Conservation (phyloP, 2,113 vertebrate genomes). For the Speoplatyrhinus poulsoni region DNA sequence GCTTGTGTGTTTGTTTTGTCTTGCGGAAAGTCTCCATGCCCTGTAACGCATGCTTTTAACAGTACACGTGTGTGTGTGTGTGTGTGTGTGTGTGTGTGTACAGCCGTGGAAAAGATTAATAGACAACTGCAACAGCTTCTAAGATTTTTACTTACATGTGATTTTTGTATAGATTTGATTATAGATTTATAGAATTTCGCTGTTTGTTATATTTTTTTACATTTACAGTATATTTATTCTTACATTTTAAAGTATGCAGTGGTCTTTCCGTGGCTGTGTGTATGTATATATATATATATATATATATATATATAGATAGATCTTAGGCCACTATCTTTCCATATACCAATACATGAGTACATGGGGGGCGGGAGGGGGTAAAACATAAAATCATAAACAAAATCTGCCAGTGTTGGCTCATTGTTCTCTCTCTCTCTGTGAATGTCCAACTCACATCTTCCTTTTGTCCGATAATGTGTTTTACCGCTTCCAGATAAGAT, state of each 20-base stretch:
- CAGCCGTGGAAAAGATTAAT: no score
- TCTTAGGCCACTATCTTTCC: background rate
- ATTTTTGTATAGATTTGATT: no score
- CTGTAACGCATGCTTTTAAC: no score
- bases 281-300: conserved; percentile 9
- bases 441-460: conserved; percentile 9
- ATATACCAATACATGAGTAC: background rate
- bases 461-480: conserved; percentile 24
- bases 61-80: no score
- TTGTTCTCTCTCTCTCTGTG: background rate
- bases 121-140: no score
- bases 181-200: no score
- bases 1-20: no score
- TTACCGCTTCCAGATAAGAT: conserved; percentile 37
- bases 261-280: background rate
- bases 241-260: no score
- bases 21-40: no score
- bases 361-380: background rate
- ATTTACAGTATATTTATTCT: background rate
- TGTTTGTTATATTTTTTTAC: background rate
- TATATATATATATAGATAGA: background rate
- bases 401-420: conserved; percentile 3
- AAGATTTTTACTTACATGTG: no score
- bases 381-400: no score
- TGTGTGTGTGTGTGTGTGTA: no score